A percentile compares a stretch with the other conserved stretches of the same genome.
These are phyloP conservation scores for Hydractinia echinata DNA, from an alignment of 30 jellyfish, hydroid and myxozoan genomes.

Conservation along the genomic window DNA sequence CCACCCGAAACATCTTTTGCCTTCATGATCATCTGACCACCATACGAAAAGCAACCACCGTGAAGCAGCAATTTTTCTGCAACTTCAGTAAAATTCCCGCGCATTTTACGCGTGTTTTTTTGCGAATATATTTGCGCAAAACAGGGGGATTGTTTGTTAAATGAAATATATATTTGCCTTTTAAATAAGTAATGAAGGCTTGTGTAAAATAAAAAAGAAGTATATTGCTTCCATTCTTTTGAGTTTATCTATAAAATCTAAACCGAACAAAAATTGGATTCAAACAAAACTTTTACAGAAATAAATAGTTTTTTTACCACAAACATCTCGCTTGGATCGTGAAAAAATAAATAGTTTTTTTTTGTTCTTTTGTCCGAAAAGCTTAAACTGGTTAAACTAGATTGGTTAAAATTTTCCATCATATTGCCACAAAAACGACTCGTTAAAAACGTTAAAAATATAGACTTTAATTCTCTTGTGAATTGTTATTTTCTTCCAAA, in stretches of 20 bases:
- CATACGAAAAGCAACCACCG: slow-evolving; percentile 15
- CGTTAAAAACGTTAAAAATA: not conserved
- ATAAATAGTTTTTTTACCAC: no score
- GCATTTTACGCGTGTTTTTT: not conserved
- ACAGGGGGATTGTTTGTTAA: not conserved
- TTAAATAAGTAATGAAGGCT: not conserved
- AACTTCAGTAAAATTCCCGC: not conserved
- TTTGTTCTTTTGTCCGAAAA: no score
- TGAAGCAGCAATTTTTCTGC: not conserved
- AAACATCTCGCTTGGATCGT: no score
- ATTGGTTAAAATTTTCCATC: no score
- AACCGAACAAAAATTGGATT: no score
- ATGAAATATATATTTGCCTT: not conserved
- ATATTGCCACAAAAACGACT: no score
- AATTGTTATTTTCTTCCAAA: not conserved
- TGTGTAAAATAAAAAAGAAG: no score
- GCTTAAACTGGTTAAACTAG: no score
- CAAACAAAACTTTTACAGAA: no score
- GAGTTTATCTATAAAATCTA: no score
- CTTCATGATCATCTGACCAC: slow-evolving; percentile 28
- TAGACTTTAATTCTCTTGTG: not conserved
- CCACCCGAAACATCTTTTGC: slow-evolving; percentile 37
- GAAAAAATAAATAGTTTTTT: no score
- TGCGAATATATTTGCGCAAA: not conserved
- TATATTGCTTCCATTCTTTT: no score